These are phyloP conservation scores for Hirudinaria manillensis DNA, from an alignment of 2,888 invertebrate species.

Conservation along the genomic window DNA sequence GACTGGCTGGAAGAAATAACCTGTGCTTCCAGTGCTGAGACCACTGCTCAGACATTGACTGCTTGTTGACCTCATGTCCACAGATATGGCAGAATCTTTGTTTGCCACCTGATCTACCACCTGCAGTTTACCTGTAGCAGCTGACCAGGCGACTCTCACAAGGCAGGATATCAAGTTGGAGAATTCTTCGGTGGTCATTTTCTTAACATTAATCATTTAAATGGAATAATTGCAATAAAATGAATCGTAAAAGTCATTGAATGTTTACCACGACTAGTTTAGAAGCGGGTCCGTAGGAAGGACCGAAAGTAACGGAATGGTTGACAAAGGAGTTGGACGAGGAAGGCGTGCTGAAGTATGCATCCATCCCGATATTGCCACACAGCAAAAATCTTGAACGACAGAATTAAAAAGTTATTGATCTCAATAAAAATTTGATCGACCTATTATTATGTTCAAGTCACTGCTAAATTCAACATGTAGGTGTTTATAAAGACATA, in stretches of 20 bases:
- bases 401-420: neutral
- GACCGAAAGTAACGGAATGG: neutral
- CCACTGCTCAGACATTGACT: neutral
- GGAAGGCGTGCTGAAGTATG: conserved; percentile 30
- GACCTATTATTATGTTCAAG: too few species aligned
- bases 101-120: conserved; percentile 40
- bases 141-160: conserved; percentile 57
- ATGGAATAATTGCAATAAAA: neutral
- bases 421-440: neutral
- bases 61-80: conserved; percentile 1
- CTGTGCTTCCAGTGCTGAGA: too few species aligned
- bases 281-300: neutral
- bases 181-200: conserved; percentile 53
- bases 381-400: conserved; percentile 52
- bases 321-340: conserved; percentile 13
- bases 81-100: conserved; percentile 9
- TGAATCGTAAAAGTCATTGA: neutral
- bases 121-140: conserved; percentile 56
- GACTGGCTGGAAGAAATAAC: too few species aligned
- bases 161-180: conserved; percentile 53
- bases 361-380: conserved; percentile 51
- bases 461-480: too few species aligned
- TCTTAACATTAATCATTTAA: conserved; percentile 43
- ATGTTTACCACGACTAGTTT: neutral
- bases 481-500: too few species aligned